Conservation (phyloP, 2,888 invertebrate genomes). For the Volucella bombylans region DNA sequence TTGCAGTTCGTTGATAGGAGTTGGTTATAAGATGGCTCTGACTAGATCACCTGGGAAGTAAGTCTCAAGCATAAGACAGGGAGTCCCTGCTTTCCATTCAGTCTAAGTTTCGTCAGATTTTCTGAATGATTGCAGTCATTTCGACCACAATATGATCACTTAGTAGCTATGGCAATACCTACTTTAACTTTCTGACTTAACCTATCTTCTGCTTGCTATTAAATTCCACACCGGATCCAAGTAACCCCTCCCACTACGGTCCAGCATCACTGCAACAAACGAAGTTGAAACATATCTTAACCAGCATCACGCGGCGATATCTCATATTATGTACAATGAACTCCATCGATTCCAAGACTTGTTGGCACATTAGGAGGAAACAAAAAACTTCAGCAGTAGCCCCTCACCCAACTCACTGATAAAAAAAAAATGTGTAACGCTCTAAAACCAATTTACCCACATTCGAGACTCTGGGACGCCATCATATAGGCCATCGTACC, state of each 20-base stretch:
- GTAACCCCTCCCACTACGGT: slow-evolving; percentile 17
- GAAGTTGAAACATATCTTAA: slow-evolving; percentile 5
- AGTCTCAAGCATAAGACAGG: no score
- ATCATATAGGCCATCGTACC: slow-evolving; percentile 24
- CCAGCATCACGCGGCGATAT: slow-evolving; percentile 36
- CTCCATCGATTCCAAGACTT: slow-evolving; percentile 31
- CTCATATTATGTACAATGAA: slow-evolving; percentile 57
- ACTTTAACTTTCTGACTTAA: no score
- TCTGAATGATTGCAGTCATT: no score
- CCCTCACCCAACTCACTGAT: slow-evolving; percentile 3
- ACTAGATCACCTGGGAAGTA: no score
- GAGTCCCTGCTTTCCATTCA: no score
- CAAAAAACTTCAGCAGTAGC: slow-evolving; percentile 23
- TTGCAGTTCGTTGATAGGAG: no score
- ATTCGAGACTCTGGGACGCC: slow-evolving; percentile 64
- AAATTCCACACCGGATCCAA: background rate
- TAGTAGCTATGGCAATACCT: no score
- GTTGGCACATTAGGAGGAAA: slow-evolving; percentile 30
- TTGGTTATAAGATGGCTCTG: no score
- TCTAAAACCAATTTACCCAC: slow-evolving; percentile 62
- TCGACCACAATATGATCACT: no score
- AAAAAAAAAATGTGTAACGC: slow-evolving; percentile 3
- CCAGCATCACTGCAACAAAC: background rate
- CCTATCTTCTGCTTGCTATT: no score
- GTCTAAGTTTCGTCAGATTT: no score